These are phyloP conservation scores for Numenius phaeopus DNA, from an alignment of 2,797 vertebrate genomes.

Conservation along the genomic window DNA sequence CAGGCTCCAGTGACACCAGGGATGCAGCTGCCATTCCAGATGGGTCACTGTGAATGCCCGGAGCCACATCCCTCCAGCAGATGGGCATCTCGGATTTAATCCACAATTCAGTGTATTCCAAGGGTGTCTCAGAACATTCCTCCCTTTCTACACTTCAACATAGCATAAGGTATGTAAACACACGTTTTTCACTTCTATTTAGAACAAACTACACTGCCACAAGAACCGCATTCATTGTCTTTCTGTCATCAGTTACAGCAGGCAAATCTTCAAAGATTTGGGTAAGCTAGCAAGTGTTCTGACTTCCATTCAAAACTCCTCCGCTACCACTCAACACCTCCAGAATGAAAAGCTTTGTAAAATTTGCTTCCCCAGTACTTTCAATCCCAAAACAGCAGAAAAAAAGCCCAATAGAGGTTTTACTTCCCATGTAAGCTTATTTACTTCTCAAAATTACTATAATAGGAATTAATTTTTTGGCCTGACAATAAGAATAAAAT, in stretches of 20 bases:
- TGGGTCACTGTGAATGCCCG: neutral
- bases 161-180: neutral
- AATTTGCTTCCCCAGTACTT: neutral
- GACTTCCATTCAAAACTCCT: neutral
- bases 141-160: neutral
- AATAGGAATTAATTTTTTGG: neutral
- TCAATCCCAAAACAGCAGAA: neutral
- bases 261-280: neutral
- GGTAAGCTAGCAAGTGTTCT: neutral
- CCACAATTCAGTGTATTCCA: neutral
- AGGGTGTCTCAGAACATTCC: neutral
- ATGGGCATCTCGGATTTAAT: rapidly evolving
- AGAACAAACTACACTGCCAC: neutral
- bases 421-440: neutral
- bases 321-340: rapidly evolving
- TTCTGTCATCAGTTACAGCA: neutral
- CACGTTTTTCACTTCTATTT: neutral
- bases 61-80: neutral
- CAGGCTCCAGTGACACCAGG: neutral
- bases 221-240: neutral
- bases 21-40: neutral
- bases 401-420: neutral
- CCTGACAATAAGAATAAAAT: neutral
- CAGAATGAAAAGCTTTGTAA: neutral
- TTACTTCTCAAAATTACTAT: neutral